Base-by-base conservation (phyloP, 1,140 invertebrate genomes). In the Drosophila orena region DNA sequence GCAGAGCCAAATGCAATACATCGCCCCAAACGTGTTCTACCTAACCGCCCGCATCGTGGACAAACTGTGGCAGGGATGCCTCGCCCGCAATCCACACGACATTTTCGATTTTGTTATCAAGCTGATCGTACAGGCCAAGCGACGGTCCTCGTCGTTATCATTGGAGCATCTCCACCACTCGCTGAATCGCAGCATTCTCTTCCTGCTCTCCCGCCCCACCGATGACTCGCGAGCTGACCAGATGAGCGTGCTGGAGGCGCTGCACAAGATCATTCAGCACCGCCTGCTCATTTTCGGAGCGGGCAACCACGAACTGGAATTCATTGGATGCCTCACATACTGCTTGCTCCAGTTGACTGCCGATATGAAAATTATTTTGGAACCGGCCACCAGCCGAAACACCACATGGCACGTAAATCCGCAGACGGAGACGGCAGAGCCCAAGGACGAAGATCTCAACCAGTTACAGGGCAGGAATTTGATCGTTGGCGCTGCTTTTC, bases 101-200 rank as follows among this genome's bases (percentile, higher is more conserved):
- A 96, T 99, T 0, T 98, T 99, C 91, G 98, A 99, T 91, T 99
- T 98, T 92, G 96, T 99, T 52, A 96, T 98, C 6, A 98, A 98
- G 92, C 93, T 99, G 40, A 97, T 99, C 59, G 95, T 95, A 0
- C 97, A 98, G 93, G 96, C 97, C 1, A 97, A 97, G 92, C 94
- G 96, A 65, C 94, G 97, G 68, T 95, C 96, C 0, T 96, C 96
- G 0, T 94, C 95, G 30, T 93, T 96, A 57, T 96, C 95, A 14
- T 93, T 96, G 77, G 98, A 99, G 92, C 96, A 96, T 22, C 94
- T 99, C 55, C 98, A 98, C 92, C 97, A 97, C 86, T 98, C 97
- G 72, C 93, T 99, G 8, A 99, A 99, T 93, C 94, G 99, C 80
- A 97, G 96, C 4, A 97, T 99, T 76, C 93, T 99, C 14, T 99